A percentile compares a stretch with the other conserved stretches of the same genome.
Conservation (phyloP, 2,888 invertebrate genomes). For the Machimus atricapillus region DNA sequence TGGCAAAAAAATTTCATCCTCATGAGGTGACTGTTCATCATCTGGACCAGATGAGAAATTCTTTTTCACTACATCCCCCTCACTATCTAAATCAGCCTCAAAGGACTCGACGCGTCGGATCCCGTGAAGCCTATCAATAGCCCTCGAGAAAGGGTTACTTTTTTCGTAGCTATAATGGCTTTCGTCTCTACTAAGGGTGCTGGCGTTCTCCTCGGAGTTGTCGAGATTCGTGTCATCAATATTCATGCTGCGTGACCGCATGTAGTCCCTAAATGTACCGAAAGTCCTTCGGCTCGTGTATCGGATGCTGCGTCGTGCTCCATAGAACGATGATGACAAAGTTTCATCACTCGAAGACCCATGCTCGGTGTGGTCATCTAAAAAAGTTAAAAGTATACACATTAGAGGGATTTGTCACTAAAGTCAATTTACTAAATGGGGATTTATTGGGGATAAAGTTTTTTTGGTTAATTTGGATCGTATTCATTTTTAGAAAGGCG, state of each 20-base stretch:
- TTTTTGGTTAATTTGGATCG: neutral
- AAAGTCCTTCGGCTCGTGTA: slow-evolving; percentile 62
- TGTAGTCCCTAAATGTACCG: slow-evolving; percentile 61
- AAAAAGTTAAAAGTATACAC: neutral
- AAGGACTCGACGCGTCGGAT: slow-evolving; percentile 64
- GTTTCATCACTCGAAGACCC: slow-evolving; percentile 62
- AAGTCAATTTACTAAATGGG: neutral
- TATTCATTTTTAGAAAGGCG: neutral
- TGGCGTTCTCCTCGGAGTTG: slow-evolving; percentile 56
- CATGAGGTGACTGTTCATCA: slow-evolving; percentile 33
- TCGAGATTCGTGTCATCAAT: slow-evolving; percentile 56
- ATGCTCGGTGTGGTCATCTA: slow-evolving; percentile 55
- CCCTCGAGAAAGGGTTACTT: slow-evolving; percentile 64
- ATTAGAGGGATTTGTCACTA: neutral
- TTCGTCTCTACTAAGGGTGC: slow-evolving; percentile 56
- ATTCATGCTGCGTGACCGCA: slow-evolving; percentile 59
- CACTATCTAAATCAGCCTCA: slow-evolving; percentile 52
- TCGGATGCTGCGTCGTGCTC: slow-evolving; percentile 60
- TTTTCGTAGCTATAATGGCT: slow-evolving; percentile 54
- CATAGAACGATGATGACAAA: slow-evolving; percentile 61
- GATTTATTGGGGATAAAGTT: neutral
- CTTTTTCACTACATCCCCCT: slow-evolving; percentile 47
- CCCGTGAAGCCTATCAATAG: slow-evolving; percentile 68
- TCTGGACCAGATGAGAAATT: slow-evolving; percentile 48
- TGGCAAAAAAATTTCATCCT: slow-evolving; percentile 43